phyloP scores from a whole-genome alignment of 2,113 vertebrate species.

The Apus apus region DNA sequence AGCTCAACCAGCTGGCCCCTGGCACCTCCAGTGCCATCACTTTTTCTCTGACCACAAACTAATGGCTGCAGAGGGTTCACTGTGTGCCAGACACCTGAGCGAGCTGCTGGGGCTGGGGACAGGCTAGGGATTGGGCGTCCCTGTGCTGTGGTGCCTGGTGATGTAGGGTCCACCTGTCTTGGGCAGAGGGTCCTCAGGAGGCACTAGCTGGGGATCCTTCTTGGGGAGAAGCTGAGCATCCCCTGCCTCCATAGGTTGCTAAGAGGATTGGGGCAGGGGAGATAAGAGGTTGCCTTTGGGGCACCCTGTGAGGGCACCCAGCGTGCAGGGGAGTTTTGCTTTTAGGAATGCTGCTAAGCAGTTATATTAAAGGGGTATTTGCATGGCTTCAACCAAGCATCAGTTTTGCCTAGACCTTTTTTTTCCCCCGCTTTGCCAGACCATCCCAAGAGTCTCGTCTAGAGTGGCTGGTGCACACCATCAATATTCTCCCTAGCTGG shows the following conservation, averaged over 20 bases:
- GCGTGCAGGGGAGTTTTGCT: neutral
- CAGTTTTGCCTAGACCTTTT: neutral
- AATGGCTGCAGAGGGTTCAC: neutral
- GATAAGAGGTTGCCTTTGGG: neutral
- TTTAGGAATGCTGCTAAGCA: neutral
- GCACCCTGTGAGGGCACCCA: neutral
- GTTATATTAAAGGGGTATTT: neutral
- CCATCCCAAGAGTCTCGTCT: neutral
- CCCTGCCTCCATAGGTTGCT: neutral
- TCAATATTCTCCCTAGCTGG: neutral
- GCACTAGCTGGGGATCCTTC: neutral
- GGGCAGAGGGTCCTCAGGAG: accelerated
- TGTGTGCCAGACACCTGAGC: accelerated
- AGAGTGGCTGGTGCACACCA: neutral
- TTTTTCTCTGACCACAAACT: neutral
- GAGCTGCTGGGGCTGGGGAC: neutral
- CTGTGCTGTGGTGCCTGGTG: neutral
- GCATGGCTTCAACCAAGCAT: neutral
- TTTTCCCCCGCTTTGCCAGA: neutral
- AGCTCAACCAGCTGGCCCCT: neutral
- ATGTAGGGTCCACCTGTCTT: neutral
- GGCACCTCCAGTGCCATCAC: neutral
- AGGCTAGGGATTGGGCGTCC: neutral
- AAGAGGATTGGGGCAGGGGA: accelerated
- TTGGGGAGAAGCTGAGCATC: neutral